Percentiles rank a stretch among this genome's conserved stretches.
Conservation (phyloP, 1,140 invertebrate species). For the Euwallacea fornicatus region DNA sequence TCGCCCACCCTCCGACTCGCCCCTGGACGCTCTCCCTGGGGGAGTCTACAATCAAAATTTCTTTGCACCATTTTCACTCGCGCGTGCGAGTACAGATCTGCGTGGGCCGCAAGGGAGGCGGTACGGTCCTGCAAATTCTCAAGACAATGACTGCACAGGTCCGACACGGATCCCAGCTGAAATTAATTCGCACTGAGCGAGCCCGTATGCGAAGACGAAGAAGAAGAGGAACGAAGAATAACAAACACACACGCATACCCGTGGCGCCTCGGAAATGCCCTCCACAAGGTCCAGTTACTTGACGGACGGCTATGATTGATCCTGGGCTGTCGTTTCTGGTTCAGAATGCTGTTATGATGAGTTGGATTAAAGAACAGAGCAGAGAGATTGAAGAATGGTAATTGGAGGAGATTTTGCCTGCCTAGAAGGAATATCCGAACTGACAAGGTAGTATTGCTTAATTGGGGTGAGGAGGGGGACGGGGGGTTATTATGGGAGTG, state of each 20-base stretch:
- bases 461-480: too few species aligned
- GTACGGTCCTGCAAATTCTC: background rate
- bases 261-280: constrained; percentile 27
- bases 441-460: too few species aligned
- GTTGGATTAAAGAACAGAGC: constrained; percentile 25
- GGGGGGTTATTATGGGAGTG: too few species aligned
- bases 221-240: constrained; percentile 13
- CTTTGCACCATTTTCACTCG: too few species aligned
- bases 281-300: constrained; percentile 3
- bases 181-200: constrained; percentile 13
- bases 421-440: too few species aligned
- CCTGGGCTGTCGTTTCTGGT: constrained; percentile 13
- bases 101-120: too few species aligned
- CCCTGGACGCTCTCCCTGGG: too few species aligned
- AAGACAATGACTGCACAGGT: constrained; percentile 10
- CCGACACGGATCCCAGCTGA: constrained; percentile 18
- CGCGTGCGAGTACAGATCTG: too few species aligned
- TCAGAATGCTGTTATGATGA: constrained; percentile 33
- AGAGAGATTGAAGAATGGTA: too few species aligned
- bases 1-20: too few species aligned
- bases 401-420: too few species aligned
- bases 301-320: constrained; percentile 23
- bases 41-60: too few species aligned
- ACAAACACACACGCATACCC: constrained; percentile 23
- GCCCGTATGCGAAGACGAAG: constrained; percentile 18